Evolutionary conservation across 2,113 vertebrate species (phyloP), one percentile per base, ranked within the genome.

Genomic region (Ammospiza nelsoni): DNA sequence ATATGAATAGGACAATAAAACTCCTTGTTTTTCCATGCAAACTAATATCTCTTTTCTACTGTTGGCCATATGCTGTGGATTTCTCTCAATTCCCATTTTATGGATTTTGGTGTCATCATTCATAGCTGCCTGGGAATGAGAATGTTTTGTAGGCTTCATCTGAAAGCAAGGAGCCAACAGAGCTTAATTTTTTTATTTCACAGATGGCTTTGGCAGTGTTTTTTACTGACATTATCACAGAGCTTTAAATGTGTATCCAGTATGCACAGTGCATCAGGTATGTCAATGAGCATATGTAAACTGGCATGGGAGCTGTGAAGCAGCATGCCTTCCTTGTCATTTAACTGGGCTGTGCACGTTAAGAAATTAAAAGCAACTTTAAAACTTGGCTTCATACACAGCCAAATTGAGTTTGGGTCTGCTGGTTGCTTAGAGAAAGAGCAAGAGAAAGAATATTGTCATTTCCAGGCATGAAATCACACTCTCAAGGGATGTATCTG

Each of bases 1-100:
- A 85, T 93, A 87, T 22, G 16, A 83, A 35, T 49, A 86, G 84
- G 67, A 96, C 74, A 93, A 97, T 90, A 90, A 91, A 86, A 85
- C 69, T 94, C 75, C 72, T 96, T 96, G 77, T 85, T 89, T 90
- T 94, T 87, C 39, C 74, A 20, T 59, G 29, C 55, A 83, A 79
- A 65, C 72, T 80, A 68, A 18, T 75, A 84, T 84, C n/a, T 90
- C 39, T 58, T 90, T 88, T 75, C 84, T 84, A 48, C 67, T 27
- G 59, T 37, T 79, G 74, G 71, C 62, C 62, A 33, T 68, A 59
- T 27, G 48, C 72, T 87, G 79, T 61, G 59, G 72, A 33, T 84
- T 95, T 95, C 73, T 94, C 68, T 87, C 78, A 76, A 39, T 82
- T 68, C 18, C 49, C 31, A 19, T 82, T 86, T 94, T 39, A 77